phyloP scores from a whole-genome alignment of 35 echinoderm and acorn worm species.

The Stichopus chloronotus region DNA sequence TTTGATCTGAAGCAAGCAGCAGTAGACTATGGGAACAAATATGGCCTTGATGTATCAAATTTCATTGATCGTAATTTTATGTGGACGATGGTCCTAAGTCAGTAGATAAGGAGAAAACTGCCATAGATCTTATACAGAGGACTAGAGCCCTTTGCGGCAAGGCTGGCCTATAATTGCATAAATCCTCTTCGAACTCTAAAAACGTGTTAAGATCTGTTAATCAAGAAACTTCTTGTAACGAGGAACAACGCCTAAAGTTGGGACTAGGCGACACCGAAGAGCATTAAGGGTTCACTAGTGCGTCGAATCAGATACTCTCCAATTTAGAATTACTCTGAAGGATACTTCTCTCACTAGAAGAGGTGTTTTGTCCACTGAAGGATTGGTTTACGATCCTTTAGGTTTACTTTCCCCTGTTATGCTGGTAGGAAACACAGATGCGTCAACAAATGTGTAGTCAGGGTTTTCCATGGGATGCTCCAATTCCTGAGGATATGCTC shows the following conservation, averaged over 20 bases:
- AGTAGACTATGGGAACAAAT: slow-evolving; percentile 45
- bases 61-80: no score
- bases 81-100: slow-evolving; percentile 61
- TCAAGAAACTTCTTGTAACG: neutral
- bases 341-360: neutral
- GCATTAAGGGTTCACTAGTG: no score
- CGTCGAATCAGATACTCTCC: no score
- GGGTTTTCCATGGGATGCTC: slow-evolving; percentile 43
- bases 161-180: no score
- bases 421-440: slow-evolving; percentile 50
- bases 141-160: slow-evolving; percentile 31
- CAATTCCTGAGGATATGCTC: slow-evolving; percentile 21
- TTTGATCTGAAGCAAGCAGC: slow-evolving; percentile 36
- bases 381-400: slow-evolving; percentile 34
- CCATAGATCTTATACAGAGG: no score
- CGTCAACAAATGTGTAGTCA: slow-evolving; percentile 62
- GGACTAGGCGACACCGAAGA: slow-evolving; percentile 58
- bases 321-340: slow-evolving; percentile 36
- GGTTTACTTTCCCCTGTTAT: slow-evolving; percentile 36
- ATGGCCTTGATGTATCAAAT: slow-evolving; percentile 31
- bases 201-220: no score
- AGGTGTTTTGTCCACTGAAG: slow-evolving; percentile 17
- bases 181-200: no score
- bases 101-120: no score
- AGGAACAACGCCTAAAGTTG: no score